Evolutionary conservation across 2,888 invertebrate species (phyloP), one percentile per base, ranked within the genome.

Genomic region (Apomyelois bistriatella): DNA sequence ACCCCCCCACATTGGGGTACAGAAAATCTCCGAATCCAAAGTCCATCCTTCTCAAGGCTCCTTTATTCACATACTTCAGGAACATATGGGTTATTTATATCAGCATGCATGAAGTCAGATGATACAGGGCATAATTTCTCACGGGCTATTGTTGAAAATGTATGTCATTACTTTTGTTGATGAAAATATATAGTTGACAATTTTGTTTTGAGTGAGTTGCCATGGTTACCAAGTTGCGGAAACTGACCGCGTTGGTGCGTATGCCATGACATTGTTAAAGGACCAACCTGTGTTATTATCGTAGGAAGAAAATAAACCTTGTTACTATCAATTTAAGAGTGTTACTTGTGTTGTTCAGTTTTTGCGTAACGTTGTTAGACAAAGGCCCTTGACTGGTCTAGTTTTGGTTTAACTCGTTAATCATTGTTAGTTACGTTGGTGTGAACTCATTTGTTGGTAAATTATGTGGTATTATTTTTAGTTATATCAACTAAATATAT

Each of bases 11-110:
- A 58, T 85, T 86, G n/a, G 90, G 88, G 54, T 74, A 72, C 62
- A 90, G 63, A 15, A 79, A 73, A 55, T 90, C 88, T 53, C 89
- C 87, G 56, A 89, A 87, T 51, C 83, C 81, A 57, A 84, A 85
- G 76, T 90, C 82, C 90, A 90, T 90, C 58, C 65, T 82, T 60
- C 70, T 70, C 57, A 79, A 58, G 13, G 9, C 49, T 48, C 72
- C 53, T 68, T 70, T 79, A 38, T 70, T 36, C 55, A 62, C 71
- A 67, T 63, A 74, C 61, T 61, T 65, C 65, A 81, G 58, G 59
- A 67, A 72, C 79, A 79, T 79, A 72, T 54, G 74, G 52, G 56
- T 57, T 54, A 58, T 55, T 67, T 64, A 52, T 62, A 59, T 54
- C 58, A 65, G 66, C 69, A 72, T 72, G 66, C 69, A 72, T 72